phyloP scores from a whole-genome alignment of 2,113 vertebrate genomes.

The Leptobrachium leishanense region DNA sequence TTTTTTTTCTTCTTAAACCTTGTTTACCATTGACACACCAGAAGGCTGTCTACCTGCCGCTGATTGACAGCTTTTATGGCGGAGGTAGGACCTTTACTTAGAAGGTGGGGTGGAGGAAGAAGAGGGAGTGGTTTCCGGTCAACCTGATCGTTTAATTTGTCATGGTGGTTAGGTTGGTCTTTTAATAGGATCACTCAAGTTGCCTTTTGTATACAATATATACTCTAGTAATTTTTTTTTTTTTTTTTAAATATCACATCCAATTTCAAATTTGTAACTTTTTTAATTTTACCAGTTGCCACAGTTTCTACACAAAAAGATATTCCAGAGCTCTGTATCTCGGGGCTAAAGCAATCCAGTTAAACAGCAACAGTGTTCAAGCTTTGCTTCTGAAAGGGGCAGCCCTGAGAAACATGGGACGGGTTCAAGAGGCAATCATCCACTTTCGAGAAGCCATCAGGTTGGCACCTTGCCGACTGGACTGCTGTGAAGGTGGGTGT shows the following conservation, averaged over 20 bases:
- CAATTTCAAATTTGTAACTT: not conserved
- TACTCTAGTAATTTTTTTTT: too few species aligned
- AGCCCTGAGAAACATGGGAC: constrained; percentile 91
- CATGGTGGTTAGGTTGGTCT: too few species aligned
- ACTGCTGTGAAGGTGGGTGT: constrained; percentile 90
- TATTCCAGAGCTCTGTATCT: constrained; percentile 94
- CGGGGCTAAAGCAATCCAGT: constrained; percentile 96
- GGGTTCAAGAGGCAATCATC: constrained; percentile 96
- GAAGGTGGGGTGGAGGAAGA: too few species aligned
- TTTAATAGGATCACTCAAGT: too few species aligned
- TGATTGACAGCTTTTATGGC: too few species aligned
- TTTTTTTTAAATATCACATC: not conserved
- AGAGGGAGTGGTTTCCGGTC: too few species aligned
- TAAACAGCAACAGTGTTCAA: constrained; percentile 96
- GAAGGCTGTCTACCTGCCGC: too few species aligned
- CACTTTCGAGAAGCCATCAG: constrained; percentile 96
- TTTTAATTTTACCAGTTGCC: constrained; percentile 72
- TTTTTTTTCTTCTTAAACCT: too few species aligned
- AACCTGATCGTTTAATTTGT: too few species aligned
- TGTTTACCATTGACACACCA: too few species aligned
- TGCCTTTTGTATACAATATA: too few species aligned
- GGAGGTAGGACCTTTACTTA: too few species aligned
- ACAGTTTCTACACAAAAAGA: constrained; percentile 96
- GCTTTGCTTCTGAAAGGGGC: constrained; percentile 93
- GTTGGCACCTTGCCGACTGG: constrained; percentile 87